These are phyloP conservation scores for Morpho helenor DNA, from an alignment of 2,888 invertebrate species.

Conservation along the genomic window DNA sequence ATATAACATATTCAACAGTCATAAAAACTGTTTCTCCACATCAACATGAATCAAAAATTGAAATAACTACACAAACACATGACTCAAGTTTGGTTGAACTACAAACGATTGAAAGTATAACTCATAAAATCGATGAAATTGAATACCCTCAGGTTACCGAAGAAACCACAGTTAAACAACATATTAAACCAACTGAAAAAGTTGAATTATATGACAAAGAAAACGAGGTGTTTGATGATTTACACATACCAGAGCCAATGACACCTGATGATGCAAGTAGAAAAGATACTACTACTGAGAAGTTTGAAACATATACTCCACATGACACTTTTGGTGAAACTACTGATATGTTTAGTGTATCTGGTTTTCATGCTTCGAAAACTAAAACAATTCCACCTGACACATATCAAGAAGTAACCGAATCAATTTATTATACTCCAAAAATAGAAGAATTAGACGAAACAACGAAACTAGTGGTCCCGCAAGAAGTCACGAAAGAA, in stretches of 20 bases:
- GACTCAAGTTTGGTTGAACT: neutral
- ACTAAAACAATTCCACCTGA: neutral
- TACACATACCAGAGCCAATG: constrained; percentile 4
- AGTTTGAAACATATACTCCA: constrained; percentile 2
- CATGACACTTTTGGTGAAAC: neutral
- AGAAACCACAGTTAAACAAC: neutral
- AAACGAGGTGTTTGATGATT: neutral
- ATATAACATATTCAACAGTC: neutral
- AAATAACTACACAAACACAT: neutral
- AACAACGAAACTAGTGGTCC: neutral
- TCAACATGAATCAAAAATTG: neutral
- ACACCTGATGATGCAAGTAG: neutral
- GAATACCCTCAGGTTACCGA: neutral
- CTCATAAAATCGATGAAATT: neutral
- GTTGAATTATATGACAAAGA: constrained; percentile 1
- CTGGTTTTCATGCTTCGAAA: constrained; percentile 2
- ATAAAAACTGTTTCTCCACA: neutral
- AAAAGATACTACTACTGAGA: constrained; percentile 5
- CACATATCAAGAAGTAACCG: constrained; percentile 3
- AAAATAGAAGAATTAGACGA: neutral
- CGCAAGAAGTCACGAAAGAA: neutral
- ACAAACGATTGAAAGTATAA: neutral
- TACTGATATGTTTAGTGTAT: neutral
- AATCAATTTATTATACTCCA: constrained; percentile 1
- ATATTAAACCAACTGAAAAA: neutral